Percentiles rank a stretch among this genome's conserved stretches.
Conservation (phyloP, 2,888 invertebrate species). For the Lepas anatifera region DNA sequence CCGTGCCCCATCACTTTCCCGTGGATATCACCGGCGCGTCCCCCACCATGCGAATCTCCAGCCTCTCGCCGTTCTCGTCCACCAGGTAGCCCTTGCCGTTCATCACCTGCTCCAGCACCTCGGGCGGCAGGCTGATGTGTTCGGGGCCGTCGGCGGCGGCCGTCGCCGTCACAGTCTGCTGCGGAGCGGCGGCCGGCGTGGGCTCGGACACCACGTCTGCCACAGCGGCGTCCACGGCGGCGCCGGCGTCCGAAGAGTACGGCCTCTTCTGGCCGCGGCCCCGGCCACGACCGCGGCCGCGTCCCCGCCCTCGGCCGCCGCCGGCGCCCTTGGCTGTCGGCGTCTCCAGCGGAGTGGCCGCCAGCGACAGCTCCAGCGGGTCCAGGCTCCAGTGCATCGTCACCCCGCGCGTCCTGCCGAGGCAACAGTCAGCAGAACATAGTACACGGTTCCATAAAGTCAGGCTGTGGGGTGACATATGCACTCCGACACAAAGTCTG, state of each 20-base stretch:
- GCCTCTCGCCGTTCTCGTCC: slow-evolving; percentile 13
- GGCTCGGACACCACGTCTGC: neutral
- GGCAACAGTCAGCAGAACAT: neutral
- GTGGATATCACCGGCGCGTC: too few species aligned
- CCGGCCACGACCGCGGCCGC: neutral
- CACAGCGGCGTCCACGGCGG: neutral
- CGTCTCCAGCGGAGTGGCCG: neutral
- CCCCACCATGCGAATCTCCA: neutral
- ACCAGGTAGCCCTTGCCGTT: slow-evolving; percentile 11
- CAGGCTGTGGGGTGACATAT: too few species aligned
- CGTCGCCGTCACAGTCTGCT: neutral
- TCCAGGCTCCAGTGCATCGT: neutral
- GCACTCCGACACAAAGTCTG: too few species aligned
- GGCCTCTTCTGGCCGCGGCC: neutral
- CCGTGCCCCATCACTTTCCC: too few species aligned
- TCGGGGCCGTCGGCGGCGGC: neutral
- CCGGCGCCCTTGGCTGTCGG: neutral
- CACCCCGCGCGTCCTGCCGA: neutral
- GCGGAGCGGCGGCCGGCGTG: neutral
- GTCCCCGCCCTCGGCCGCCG: neutral
- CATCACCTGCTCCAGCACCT: slow-evolving; percentile 13
- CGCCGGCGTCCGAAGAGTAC: neutral
- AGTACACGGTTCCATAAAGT: neutral
- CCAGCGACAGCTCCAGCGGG: neutral
- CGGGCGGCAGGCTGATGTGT: slow-evolving; percentile 11